Base-by-base conservation (phyloP, 2,113 vertebrate genomes). In the Passer domesticus region DNA sequence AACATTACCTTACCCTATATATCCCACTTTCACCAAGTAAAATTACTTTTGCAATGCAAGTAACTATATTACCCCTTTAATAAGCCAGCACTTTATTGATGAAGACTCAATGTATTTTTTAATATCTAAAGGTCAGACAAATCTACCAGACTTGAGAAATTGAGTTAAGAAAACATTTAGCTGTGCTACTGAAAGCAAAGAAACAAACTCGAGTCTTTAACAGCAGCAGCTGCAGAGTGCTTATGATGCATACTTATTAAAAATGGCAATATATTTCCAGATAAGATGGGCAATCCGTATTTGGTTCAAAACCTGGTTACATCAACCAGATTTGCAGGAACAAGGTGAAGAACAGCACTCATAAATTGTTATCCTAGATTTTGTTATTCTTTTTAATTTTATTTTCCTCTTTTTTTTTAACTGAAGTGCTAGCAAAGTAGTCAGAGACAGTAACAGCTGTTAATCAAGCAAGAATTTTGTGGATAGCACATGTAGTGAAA, bases 11-110 rank as follows among this genome's bases (percentile, higher is more conserved):
- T 92, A 75, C 62, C 77, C 46, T 69, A 76, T 66, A 82, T 73
- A 72, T 73, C 75, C 68, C 81, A 83, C 69, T 75, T 92, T 49
- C 85, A 96, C 91, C 87, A 86, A 93, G 67, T 84, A 96, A 97
- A 91, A 92, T 95, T 68, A 76, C 76, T 95, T 93, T 91, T 93
- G 70, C 80, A 58, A 82, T 93, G 93, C 92, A 97, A 95, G 92
- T 93, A 96, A 96, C 95, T 86, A 68, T 85, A 88, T 87, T 95
- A 95, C 64, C 39, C 66, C 64, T 83, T 94, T 90, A 92, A 95
- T 92, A 96, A 95, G 77, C 86, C 70, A 83, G 47, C 82, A 43
- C 47, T 62, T 92, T 92, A 91, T 94, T 86, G 91, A 93, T 78
- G 41, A 92, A 69, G 68, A 75, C 52, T 89, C 75, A 53, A 49